These are phyloP conservation scores for Nasalis larvatus DNA, from an alignment of 2,113 vertebrate genomes.

Conservation along the genomic window DNA sequence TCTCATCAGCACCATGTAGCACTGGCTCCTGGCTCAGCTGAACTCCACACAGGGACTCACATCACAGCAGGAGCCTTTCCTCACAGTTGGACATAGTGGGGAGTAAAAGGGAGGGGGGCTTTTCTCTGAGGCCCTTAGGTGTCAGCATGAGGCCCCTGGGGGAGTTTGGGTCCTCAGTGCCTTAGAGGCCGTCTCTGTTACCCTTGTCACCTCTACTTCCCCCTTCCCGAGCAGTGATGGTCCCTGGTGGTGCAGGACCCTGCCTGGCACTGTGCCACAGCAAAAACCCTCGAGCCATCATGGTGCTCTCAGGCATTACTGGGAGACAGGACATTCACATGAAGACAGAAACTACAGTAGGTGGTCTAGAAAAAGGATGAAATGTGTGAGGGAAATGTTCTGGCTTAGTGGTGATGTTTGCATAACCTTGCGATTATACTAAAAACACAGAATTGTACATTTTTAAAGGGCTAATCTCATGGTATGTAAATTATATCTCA, in stretches of 20 bases:
- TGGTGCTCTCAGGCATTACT: too few relatives aligned
- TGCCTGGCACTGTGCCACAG: background rate
- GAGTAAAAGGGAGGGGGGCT: background rate
- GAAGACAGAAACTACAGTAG: background rate
- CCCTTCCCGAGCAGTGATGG: background rate
- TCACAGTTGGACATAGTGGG: background rate
- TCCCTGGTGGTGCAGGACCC: background rate
- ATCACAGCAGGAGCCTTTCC: background rate
- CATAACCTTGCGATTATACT: background rate
- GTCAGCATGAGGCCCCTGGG: background rate
- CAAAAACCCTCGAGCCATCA: background rate
- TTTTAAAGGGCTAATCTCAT: background rate
- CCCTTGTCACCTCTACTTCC: background rate
- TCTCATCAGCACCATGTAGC: rapidly evolving
- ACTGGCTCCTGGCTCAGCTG: background rate
- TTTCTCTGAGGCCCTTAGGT: background rate
- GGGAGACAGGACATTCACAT: background rate
- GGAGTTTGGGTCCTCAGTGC: background rate
- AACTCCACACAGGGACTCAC: background rate
- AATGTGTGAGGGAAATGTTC: background rate
- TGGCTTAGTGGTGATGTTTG: background rate
- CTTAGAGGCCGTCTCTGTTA: background rate
- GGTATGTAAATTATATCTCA: background rate
- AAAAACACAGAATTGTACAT: background rate
- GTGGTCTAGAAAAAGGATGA: too few relatives aligned